Conservation (phyloP, 2,888 invertebrate genomes). For the Lydus trimaculatus region DNA sequence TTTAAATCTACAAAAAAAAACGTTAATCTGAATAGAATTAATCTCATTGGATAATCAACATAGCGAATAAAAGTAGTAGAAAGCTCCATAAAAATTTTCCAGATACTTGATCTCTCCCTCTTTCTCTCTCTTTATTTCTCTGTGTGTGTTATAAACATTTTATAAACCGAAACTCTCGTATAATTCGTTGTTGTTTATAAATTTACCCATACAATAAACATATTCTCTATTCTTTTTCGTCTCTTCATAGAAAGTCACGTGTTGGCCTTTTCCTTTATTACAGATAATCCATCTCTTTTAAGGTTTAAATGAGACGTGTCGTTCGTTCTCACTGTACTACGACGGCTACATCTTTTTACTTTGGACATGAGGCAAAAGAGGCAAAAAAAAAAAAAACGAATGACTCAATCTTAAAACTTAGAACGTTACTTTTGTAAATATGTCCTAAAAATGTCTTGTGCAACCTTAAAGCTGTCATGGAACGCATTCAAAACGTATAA, state of each 20-base stretch:
- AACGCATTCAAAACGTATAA: neutral
- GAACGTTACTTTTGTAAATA: slow-evolving; percentile 3
- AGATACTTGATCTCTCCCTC: too few relatives aligned
- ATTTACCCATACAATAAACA: neutral
- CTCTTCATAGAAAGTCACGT: slow-evolving; percentile 29
- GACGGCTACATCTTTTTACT: neutral
- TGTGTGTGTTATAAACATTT: too few relatives aligned
- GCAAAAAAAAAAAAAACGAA: neutral
- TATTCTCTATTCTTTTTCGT: neutral
- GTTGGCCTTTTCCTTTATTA: slow-evolving; percentile 36
- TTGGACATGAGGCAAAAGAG: neutral
- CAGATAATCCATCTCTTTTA: slow-evolving; percentile 37
- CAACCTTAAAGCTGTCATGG: slow-evolving; percentile 1
- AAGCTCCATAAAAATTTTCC: too few relatives aligned
- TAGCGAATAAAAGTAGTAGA: neutral
- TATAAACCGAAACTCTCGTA: neutral
- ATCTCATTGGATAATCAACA: neutral
- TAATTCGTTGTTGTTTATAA: neutral
- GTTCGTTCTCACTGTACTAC: slow-evolving; percentile 9
- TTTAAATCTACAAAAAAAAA: neutral
- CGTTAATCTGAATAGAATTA: neutral
- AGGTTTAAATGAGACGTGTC: slow-evolving; percentile 39
- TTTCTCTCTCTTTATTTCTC: too few relatives aligned
- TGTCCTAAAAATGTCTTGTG: neutral
- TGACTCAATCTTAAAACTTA: neutral